phyloP scores from a whole-genome alignment of 2,888 invertebrate species.

The Slavum lentiscoides region DNA sequence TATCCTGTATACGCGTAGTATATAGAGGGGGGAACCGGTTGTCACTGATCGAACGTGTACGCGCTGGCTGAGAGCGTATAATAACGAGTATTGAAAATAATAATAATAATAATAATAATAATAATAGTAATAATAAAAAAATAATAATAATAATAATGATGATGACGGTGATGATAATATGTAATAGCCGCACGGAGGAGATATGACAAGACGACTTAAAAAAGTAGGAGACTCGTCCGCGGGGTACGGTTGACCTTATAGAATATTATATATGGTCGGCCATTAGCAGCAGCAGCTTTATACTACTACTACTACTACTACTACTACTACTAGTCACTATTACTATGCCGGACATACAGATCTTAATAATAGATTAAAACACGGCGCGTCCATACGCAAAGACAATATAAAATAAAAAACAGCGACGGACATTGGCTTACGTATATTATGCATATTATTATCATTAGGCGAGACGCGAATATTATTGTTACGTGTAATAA shows the following conservation, averaged over 20 bases:
- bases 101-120: constrained; percentile 35
- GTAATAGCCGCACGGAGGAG: constrained; percentile 22
- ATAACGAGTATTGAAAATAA: constrained; percentile 42
- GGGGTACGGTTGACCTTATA: constrained; percentile 46
- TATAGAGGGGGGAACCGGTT: constrained; percentile 46
- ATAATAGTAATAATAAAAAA: constrained; percentile 28
- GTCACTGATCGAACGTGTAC: constrained; percentile 36
- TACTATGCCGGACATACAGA: background rate
- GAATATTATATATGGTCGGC: constrained; percentile 12
- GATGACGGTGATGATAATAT: constrained; percentile 16
- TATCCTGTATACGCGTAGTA: background rate
- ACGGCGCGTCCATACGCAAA: background rate
- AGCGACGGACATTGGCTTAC: too few relatives aligned
- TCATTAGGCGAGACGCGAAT: too few relatives aligned
- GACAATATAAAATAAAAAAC: background rate
- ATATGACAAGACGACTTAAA: constrained; percentile 46
- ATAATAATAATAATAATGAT: constrained; percentile 25
- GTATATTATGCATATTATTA: too few relatives aligned
- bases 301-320: background rate
- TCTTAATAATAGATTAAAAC: constrained; percentile 28
- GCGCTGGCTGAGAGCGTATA: background rate
- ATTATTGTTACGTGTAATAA: too few relatives aligned
- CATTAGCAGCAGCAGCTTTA: constrained; percentile 32
- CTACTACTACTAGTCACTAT: too few relatives aligned
- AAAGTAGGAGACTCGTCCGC: constrained; percentile 41